These are phyloP conservation scores for Agrochola macilenta DNA, from an alignment of 2,888 invertebrate genomes.

Conservation along the genomic window DNA sequence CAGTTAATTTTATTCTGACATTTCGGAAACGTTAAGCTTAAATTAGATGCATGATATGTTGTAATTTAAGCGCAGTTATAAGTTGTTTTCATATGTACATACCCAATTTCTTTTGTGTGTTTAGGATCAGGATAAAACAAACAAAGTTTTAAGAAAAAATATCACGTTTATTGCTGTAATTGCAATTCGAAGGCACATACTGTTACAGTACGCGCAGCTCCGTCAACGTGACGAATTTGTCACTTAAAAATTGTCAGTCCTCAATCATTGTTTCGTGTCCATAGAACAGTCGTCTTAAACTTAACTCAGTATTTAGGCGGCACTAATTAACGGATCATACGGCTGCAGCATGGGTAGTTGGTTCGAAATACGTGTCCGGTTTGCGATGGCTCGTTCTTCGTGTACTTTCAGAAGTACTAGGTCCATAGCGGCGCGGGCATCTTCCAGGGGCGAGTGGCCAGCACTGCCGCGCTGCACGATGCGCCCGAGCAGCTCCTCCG, in stretches of 20 bases:
- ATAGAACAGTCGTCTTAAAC: conserved; percentile 79
- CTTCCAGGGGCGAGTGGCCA: conserved; percentile 98
- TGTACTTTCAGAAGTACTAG: conserved; percentile 95
- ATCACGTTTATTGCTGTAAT: conserved; percentile 89
- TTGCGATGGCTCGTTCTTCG: conserved; percentile 74
- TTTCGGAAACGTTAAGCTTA: conserved; percentile 37
- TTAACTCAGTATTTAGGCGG: conserved; percentile 83
- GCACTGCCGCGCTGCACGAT: conserved; percentile 94
- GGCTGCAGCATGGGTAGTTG: conserved; percentile 83
- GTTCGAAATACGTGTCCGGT: conserved; percentile 72
- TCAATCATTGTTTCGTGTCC: conserved; percentile 80
- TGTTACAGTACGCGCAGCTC: conserved; percentile 85
- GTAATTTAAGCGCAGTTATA: conserved; percentile 18
- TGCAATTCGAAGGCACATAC: conserved; percentile 90
- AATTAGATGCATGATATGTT: conserved; percentile 17
- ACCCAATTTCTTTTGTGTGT: conserved; percentile 42
- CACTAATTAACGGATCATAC: conserved; percentile 86
- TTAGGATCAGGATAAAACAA: conserved; percentile 66
- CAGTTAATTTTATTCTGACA: conserved; percentile 46
- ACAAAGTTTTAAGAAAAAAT: conserved; percentile 81
- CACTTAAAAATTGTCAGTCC: conserved; percentile 79
- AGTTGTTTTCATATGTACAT: conserved; percentile 30
- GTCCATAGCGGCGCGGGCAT: conserved; percentile 97
- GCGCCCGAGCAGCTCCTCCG: conserved; percentile 93
- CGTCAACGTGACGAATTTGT: conserved; percentile 88